Base-by-base conservation (phyloP, 2,797 vertebrate species). In the Craterocephalus amniculus region DNA sequence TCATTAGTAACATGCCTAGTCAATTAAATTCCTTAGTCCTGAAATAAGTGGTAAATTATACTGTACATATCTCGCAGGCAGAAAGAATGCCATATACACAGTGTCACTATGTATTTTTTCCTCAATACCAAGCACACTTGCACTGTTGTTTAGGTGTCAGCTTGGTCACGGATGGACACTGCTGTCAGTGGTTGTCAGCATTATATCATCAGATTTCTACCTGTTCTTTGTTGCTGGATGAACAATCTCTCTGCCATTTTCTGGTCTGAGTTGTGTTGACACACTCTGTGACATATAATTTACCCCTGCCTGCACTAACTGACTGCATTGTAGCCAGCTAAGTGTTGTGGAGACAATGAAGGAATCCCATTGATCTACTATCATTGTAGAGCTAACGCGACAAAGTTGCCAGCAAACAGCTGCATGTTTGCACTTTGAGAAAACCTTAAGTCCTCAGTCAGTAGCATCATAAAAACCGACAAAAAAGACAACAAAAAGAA, bases 41-140 rank as follows among this genome's bases (percentile, higher is more conserved):
- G 71, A 84, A 76, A 83, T 80, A 77, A 74, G 67, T 69, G 74
- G 74, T 62, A 67, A 36, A 63, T 78, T 60, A 74, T 78, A 61
- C 57, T 60, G 72, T 78, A 61, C 57, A 72, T 64, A 26, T 58
- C 63, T 36, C 70, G 74, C 79, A 83, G 77, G 49, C 54, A 58
- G 52, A 58, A 16, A 72, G 64, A 69, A 74, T 75, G 87, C 52
- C 72, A 68, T 16, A 16, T 29, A 45, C 20, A 45, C 24, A 27
- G 18, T 2, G 16, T 54, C 26, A 2, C 36, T 9, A 8, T n/a
- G 8, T 45, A 43, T n/a, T 45, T 3, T 9, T 2, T 45, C 20
- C 20, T 45, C 43, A n/a, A n/a, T n/a, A n/a, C n/a, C n/a, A n/a
- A n/a, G n/a, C n/a, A n/a, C n/a, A n/a, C n/a, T n/a, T n/a, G 6